Evolutionary conservation across 2,888 invertebrate species (phyloP).

Genomic region (Odontocerum albicorne): DNA sequence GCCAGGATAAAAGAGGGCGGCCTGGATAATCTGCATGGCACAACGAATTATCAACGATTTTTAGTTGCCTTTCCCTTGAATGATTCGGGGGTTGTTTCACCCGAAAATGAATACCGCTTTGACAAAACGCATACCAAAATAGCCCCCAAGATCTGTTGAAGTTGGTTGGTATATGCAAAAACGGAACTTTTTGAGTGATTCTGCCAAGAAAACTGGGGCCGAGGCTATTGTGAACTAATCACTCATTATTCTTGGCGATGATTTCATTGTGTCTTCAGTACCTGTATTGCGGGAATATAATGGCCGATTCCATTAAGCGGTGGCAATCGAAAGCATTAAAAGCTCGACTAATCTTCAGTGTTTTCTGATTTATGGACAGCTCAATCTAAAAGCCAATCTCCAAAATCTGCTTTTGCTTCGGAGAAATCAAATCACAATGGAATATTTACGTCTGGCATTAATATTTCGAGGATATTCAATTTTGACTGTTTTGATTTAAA

Average conservation of each 20-base stretch:
- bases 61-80: not conserved
- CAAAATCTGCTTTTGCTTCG: not conserved
- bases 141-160: no score
- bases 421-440: not conserved
- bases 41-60: not conserved
- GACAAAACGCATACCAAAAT: not conserved
- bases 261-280: slow-evolving; percentile 20
- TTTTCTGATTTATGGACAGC: slow-evolving; percentile 8
- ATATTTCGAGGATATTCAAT: no score
- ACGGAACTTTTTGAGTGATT: slow-evolving; percentile 28
- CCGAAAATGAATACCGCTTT: not conserved
- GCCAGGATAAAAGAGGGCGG: slow-evolving; percentile 27
- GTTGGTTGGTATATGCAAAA: not conserved
- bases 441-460: no score
- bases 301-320: slow-evolving; percentile 16
- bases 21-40: not conserved
- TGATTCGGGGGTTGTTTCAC: not conserved
- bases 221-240: slow-evolving; percentile 30
- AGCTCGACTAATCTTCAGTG: slow-evolving; percentile 11
- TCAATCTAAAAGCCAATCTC: slow-evolving; percentile 8
- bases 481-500: no score
- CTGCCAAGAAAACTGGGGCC: slow-evolving; percentile 17
- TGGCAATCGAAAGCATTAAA: slow-evolving; percentile 3
- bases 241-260: slow-evolving; percentile 32
- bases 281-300: slow-evolving; percentile 20